Base-by-base conservation (phyloP, 2,797 vertebrate species). In the Somateria mollissima region DNA sequence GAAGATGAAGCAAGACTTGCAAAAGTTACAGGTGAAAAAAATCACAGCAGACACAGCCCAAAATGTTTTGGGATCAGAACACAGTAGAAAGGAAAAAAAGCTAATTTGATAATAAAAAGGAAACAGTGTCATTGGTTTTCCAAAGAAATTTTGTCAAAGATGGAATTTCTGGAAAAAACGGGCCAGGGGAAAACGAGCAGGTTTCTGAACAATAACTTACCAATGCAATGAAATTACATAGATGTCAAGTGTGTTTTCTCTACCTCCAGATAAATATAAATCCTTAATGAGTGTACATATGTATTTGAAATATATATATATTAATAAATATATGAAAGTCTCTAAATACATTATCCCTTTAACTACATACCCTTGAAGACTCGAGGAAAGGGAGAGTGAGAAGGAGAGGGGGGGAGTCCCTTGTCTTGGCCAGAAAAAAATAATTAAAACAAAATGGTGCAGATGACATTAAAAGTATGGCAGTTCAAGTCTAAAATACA, bases 401-500 rank as follows among this genome's bases (percentile, higher is more conserved):
- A 20, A 14, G 39, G 39, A 54, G 28, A 54, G 62, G 39, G 28
- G 20, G 32, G 62, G 39, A 43, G 62, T 47, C 36, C 61, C 56
- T 76, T 41, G 36, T 61, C 51, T 85, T 64, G 41, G 13, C n/a
- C 71, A 95, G 36, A 72, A 92, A 96, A 25, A 87, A 93, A 71
- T 69, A 62, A 93, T 93, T 93, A 65, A 71, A 80, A 94, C 34
- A 25, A 39, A 87, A 96, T 28, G 61, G 66, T 81, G 75, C 74
- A 95, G 82, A 93, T 57, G 24, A 61, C 76, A 86, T 77, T 67
- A 93, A 94, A 96, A 89, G 41, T n/a, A 47, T 4, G 18, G 53
- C 43, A 61, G 36, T 54, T 66, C 87, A 32, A 93, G 62, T 72
- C 37, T 89, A 77, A 77, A 84, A 87, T 37, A 69, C 70, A 86